Base-by-base conservation (phyloP, 2,888 invertebrate genomes). In the Meandrusa payeni region DNA sequence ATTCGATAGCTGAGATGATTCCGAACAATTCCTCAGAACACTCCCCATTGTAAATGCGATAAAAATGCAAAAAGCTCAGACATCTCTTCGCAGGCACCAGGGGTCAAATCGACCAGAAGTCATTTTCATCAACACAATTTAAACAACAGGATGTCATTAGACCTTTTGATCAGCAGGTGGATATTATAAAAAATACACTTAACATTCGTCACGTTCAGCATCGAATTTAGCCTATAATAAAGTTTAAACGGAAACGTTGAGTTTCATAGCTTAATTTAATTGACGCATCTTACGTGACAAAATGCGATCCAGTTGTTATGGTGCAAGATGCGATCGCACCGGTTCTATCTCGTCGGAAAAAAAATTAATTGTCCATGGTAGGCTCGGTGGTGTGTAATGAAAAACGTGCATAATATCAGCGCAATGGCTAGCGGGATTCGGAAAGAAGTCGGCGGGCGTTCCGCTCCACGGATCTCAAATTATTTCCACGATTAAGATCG, bases 391-490 rank as follows among this genome's bases (percentile, higher is more conserved):
- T 39, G 36, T 46, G 45, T 53, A 55, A 55, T 51, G 50, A 53
- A 55, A 57, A 56, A 50, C 56, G 52, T 55, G 55, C 55, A 57
- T 59, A 54, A 54, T 52, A 54, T 55, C 53, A 42, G 41, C 46
- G 39, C 38, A 54, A 51, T 47, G 40, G 48, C 37, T 53, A 52
- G 54, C 53, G 54, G 57, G 50, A 50, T 51, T 45, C 20, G 33
- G 48, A 62, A 64, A 56, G n/a, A 65, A 57, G 52, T 53, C 61
- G 57, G 62, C 57, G 59, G 61, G 55, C 51, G 65, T 64, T 63
- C 63, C 59, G 67, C 64, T 64, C 63, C 43, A 61, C 51, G 61
- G 62, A 59, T 54, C 57, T 54, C 54, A 55, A 56, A 55, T 56
- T 53, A 53, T 59, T 57, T 56, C 52, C 47, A 47, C 60, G 61